phyloP scores from a whole-genome alignment of 2,113 vertebrate genomes.

The Orycteropus afer region DNA sequence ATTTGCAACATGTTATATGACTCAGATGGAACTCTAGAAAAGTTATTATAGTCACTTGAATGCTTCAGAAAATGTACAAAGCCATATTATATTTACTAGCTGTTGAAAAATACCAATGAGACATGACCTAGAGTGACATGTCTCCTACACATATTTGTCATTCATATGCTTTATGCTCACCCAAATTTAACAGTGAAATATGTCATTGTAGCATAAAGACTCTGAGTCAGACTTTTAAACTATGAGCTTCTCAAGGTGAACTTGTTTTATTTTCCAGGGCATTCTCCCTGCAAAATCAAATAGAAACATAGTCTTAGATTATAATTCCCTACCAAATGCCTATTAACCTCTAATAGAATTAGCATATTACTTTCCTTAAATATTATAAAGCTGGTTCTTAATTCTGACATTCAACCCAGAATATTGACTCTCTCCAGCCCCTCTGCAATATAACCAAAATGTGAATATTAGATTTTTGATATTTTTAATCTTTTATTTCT shows the following conservation, averaged over 20 bases:
- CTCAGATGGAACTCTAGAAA: not conserved
- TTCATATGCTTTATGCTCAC: slow-evolving; percentile 35
- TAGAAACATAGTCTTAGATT: not conserved
- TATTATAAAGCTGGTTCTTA: not conserved
- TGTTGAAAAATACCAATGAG: slow-evolving; percentile 24
- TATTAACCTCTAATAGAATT: not conserved
- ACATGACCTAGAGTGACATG: slow-evolving; percentile 5
- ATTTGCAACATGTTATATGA: not conserved
- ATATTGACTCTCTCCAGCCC: not conserved
- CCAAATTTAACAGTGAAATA: slow-evolving; percentile 61
- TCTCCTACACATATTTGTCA: slow-evolving; percentile 11
- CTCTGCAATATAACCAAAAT: not conserved
- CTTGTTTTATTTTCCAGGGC: not conserved
- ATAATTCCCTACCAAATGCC: not conserved
- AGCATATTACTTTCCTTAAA: not conserved
- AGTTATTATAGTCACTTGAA: slow-evolving; percentile 11
- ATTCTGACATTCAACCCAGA: not conserved
- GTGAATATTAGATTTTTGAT: not conserved
- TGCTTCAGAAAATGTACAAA: slow-evolving; percentile 43
- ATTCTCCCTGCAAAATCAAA: slow-evolving; percentile 22
- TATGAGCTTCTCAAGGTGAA: not conserved
- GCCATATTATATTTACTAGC: not conserved
- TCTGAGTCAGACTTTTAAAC: slow-evolving; percentile 58
- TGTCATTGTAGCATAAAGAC: not conserved
- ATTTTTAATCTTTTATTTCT: slow-evolving; percentile 23